Evolutionary conservation across 1,140 invertebrate species (phyloP), one percentile per base, ranked within the genome.

Genomic region (Lerema accius): DNA sequence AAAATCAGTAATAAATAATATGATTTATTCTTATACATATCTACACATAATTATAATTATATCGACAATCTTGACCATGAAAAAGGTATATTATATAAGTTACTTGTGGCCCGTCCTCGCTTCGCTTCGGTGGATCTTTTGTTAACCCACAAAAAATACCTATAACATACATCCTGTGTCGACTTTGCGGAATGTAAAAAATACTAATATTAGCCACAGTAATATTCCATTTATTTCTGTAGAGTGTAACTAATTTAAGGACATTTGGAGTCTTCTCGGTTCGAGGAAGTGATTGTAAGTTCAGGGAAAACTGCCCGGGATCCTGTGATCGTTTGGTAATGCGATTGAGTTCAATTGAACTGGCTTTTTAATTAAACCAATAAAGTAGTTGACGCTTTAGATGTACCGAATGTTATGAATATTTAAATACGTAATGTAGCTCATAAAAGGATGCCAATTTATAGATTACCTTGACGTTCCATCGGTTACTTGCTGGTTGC

Each of bases 201-300:
- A 16, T 50, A 28, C 6, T 37, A 37, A 19, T 48, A 28, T 32
- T 28, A 40, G 26, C 40, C 37, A 42, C 50, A 11, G 19, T 13
- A 50, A 40, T 16, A 53, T 14, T 26, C 50, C 17, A 53, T 17
- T 5, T 17, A 26, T 53, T 26, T 53, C 35, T 53, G 37, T 40
- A 19, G 37, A 55, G 40, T 13, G 46, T 23, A 23, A 13, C 39
- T 53, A 42, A 40, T 55, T n/a, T n/a, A 43, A 55, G 51, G 51
- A 55, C 51, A 13, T 55, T 43, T 55, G 28, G 51, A 55, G 13
- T 55, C 39, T 39, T 23, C 51, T 43, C 51, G 19, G 37, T 28
- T 49, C 50, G 14, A 62, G 67, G 67, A 65, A 65, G 67, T 61
- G 62, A 64, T 48, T 64, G 62, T 65, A 69, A 65, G 58, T 69